Percentiles rank a stretch among this genome's conserved stretches.
These are phyloP conservation scores for Thryonomys swinderianus DNA, from an alignment of 2,113 vertebrate genomes.

Conservation along the genomic window DNA sequence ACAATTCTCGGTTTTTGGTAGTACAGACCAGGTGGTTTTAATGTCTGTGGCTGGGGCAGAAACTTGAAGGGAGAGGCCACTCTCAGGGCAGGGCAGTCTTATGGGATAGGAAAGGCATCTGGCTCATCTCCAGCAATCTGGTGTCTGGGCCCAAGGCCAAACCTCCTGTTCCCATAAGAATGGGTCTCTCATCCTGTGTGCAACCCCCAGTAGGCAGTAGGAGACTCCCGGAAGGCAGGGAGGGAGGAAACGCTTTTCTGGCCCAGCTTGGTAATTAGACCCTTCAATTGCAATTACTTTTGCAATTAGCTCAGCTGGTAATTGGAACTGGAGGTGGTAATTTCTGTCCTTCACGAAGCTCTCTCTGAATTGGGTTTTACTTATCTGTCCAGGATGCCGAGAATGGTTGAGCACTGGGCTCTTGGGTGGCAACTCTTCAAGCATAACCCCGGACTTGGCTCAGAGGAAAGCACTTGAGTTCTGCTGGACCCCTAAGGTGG, in stretches of 20 bases:
- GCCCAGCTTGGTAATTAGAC: constrained; percentile 86
- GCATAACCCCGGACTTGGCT: not conserved
- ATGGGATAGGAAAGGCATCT: too few relatives aligned
- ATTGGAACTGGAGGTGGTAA: constrained; percentile 85
- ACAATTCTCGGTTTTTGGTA: too few relatives aligned
- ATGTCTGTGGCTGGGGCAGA: not conserved
- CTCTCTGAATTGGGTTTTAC: constrained; percentile 38
- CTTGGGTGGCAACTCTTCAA: rapidly evolving
- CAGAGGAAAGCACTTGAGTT: not conserved
- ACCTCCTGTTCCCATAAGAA: not conserved
- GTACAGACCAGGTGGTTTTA: not conserved
- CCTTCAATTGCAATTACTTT: constrained; percentile 88
- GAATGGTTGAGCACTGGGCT: not conserved
- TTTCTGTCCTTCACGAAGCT: constrained; percentile 68
- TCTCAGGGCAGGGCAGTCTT: not conserved
- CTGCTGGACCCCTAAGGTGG: not conserved
- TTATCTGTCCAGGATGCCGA: constrained; percentile 11
- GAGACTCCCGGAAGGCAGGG: constrained; percentile 47
- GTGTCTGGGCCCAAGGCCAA: not conserved
- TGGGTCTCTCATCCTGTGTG: not conserved
- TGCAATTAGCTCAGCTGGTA: constrained; percentile 87
- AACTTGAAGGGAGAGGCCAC: not conserved
- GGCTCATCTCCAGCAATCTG: not conserved
- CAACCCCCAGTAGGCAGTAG: constrained; percentile 13
- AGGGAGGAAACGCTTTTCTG: constrained; percentile 73